A percentile compares a stretch with the other conserved stretches of the same genome.
These are phyloP conservation scores for Drosophila incognita DNA, from an alignment of 2,888 invertebrate species.

Conservation along the genomic window DNA sequence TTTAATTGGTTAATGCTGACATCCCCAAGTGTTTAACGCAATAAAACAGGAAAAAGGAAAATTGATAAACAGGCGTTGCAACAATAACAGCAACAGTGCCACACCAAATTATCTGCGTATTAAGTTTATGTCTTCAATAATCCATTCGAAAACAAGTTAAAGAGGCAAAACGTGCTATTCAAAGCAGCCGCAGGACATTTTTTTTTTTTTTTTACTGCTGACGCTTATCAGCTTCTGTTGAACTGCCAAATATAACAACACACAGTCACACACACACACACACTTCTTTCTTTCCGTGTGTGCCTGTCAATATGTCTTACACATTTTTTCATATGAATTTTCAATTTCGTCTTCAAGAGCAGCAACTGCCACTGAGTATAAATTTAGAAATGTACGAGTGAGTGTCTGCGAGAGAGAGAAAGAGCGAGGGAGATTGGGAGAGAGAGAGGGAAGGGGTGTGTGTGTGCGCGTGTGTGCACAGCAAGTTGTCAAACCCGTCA, in stretches of 20 bases:
- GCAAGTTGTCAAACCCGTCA: slow-evolving; percentile 78
- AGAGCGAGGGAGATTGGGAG: neutral
- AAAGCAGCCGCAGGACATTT: slow-evolving; percentile 56
- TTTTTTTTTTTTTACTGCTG: slow-evolving; percentile 50
- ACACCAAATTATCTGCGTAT: slow-evolving; percentile 37
- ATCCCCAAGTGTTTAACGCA: slow-evolving; percentile 18
- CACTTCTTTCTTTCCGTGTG: neutral
- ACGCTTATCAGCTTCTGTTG: slow-evolving; percentile 68
- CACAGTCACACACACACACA: neutral
- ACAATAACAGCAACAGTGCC: slow-evolving; percentile 18
- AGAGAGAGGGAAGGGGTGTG: neutral
- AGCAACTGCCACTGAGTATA: slow-evolving; percentile 49
- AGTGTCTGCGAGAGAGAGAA: neutral
- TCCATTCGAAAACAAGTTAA: slow-evolving; percentile 25
- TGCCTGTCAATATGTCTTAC: slow-evolving; percentile 34
- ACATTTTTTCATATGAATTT: slow-evolving; percentile 66
- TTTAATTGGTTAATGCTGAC: slow-evolving; percentile 57
- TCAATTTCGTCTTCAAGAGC: slow-evolving; percentile 70
- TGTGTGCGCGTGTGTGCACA: slow-evolving; percentile 39
- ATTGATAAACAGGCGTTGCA: slow-evolving; percentile 55
- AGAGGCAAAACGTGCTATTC: slow-evolving; percentile 32
- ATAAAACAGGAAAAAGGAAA: slow-evolving; percentile 25
- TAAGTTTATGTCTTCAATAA: slow-evolving; percentile 39
- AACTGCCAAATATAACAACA: slow-evolving; percentile 61
- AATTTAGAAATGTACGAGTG: slow-evolving; percentile 59